These are phyloP conservation scores for Marasmarcha lunaedactyla DNA, from an alignment of 2,888 invertebrate species.

Conservation along the genomic window DNA sequence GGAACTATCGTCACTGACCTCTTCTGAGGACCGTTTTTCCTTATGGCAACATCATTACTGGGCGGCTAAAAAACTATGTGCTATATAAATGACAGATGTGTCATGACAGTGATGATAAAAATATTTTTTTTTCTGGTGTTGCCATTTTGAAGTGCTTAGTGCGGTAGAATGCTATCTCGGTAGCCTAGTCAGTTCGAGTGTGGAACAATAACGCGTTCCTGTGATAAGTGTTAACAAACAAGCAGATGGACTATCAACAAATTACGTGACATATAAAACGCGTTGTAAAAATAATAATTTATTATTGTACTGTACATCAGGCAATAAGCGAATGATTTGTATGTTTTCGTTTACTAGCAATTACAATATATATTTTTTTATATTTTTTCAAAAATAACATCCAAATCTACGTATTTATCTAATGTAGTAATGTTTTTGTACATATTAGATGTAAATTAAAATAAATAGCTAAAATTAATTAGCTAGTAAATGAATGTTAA, in stretches of 20 bases:
- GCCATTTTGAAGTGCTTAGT: not conserved
- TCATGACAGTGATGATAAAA: no score
- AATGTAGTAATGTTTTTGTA: conserved; percentile 47
- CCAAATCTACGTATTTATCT: conserved; percentile 57
- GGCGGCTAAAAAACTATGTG: no score
- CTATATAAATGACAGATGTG: no score
- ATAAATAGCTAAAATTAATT: conserved; percentile 53
- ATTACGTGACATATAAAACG: conserved; percentile 23
- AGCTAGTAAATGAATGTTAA: conserved; percentile 55
- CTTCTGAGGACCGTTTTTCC: conserved; percentile 68
- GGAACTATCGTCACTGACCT: conserved; percentile 85
- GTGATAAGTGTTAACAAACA: conserved; percentile 36
- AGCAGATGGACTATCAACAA: conserved; percentile 27
- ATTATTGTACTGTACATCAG: conserved; percentile 22
- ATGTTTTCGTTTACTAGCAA: no score
- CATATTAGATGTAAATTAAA: conserved; percentile 44
- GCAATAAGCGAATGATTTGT: no score
- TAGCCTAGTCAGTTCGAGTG: conserved; percentile 52
- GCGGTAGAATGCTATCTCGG: conserved; percentile 15
- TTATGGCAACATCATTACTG: no score
- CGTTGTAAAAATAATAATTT: conserved; percentile 34
- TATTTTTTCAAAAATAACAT: conserved; percentile 25
- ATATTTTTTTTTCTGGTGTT: no score
- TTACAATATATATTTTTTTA: conserved; percentile 16
- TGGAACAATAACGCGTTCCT: conserved; percentile 34